Evolutionary conservation across 2,888 invertebrate species (phyloP), one percentile per base, ranked within the genome.

Genomic region (Pseudanteris insignis): DNA sequence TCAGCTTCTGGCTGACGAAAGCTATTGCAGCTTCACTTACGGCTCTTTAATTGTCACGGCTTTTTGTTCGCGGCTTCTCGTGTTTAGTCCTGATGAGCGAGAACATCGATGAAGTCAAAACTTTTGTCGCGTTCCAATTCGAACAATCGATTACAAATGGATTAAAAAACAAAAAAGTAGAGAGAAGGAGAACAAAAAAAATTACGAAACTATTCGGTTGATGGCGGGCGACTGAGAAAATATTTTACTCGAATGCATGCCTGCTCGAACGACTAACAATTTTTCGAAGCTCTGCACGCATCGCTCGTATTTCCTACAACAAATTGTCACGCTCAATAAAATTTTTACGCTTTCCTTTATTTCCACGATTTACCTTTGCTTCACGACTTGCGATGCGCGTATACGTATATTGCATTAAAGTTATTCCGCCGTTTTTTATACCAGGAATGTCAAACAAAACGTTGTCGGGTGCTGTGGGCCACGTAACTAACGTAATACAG

Each of bases 1-100:
- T 44, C 55, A 47, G 28, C 38, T 58, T 50, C 37, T 58, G 50
- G 57, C 59, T 38, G 51, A 51, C 43, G 43, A 47, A 55, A 57
- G 47, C 46, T 63, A 59, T 63, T 51, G 48, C 40, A 25, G 11
- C 29, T 51, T 33, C 29, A 54, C 11, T 18, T 34, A 54, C 47
- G 36, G 44, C 21, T 48, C 34, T 44, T 40, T 33, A 32, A 28
- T 53, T 37, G 40, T 34, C 1, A 25, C 38, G 29, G 11, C 11
- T 40, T 46, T 40, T 50, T 51, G 36, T 26, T 36, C 29, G 2
- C 11, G 41, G 2, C 12, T 11, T 7, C 32, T 2, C 29, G 32
- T 37, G 37, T 36, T 36, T 36, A 30, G 4, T 1, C 10, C 15
- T 44, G 37, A 40, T 51, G n/a, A n/a, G n/a, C n/a, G n/a, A n/a